These are phyloP conservation scores for Hephaestus fuliginosus DNA, from an alignment of 2,797 vertebrate genomes.

Conservation along the genomic window DNA sequence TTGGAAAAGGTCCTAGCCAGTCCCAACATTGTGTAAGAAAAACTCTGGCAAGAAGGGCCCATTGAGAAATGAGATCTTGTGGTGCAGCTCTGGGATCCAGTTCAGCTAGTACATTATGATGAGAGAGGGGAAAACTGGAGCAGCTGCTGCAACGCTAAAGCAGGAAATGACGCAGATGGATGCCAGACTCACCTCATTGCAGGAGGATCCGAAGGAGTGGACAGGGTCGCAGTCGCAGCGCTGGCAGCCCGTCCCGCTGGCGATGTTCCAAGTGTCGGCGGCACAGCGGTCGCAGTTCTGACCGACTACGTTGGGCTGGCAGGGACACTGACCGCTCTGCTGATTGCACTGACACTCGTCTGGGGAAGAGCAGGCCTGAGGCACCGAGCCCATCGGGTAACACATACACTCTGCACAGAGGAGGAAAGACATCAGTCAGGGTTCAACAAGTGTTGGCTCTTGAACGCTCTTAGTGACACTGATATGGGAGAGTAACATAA, in stretches of 20 bases:
- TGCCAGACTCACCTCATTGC: slow-evolving; percentile 88
- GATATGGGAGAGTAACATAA: no score
- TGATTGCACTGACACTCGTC: slow-evolving; percentile 90
- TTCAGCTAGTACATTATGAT: not conserved
- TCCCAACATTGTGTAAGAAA: slow-evolving; percentile 17
- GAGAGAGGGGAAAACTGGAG: not conserved
- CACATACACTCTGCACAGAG: slow-evolving; percentile 91
- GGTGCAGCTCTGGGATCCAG: not conserved
- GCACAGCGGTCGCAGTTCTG: slow-evolving; percentile 93
- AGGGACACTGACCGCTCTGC: slow-evolving; percentile 90
- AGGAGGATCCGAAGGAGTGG: slow-evolving; percentile 89
- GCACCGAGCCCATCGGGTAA: slow-evolving; percentile 86
- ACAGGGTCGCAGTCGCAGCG: slow-evolving; percentile 87
- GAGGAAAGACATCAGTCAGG: not conserved
- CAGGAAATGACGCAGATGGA: slow-evolving; percentile 18
- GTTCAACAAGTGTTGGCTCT: not conserved
- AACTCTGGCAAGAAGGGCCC: slow-evolving; percentile 26
- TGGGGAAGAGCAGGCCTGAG: slow-evolving; percentile 82
- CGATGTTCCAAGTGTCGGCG: slow-evolving; percentile 90
- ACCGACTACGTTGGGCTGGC: slow-evolving; percentile 91
- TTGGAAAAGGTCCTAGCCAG: not conserved
- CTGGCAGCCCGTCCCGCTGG: slow-evolving; percentile 89
- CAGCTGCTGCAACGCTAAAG: slow-evolving; percentile 29
- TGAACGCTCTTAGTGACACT: no score
- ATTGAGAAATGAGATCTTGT: slow-evolving; percentile 18